phyloP scores from a whole-genome alignment of 2,888 invertebrate genomes.

The Smittia aterrima region DNA sequence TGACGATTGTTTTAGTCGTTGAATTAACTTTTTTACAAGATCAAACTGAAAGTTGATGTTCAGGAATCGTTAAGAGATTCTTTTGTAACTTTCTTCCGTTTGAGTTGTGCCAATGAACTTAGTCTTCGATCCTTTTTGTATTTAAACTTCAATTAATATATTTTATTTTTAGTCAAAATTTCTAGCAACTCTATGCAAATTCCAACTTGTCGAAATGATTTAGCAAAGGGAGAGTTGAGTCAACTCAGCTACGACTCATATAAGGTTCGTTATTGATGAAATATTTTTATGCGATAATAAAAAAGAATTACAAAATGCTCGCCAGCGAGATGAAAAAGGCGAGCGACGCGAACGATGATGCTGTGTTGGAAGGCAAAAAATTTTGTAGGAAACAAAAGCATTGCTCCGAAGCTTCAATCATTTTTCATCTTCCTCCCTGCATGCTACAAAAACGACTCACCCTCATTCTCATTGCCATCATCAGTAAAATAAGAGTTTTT shows the following conservation, averaged over 20 bases:
- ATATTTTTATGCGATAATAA: constrained; percentile 38
- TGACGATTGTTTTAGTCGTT: no score
- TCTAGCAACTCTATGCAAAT: no score
- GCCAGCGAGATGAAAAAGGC: neutral
- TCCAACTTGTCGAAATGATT: constrained; percentile 8
- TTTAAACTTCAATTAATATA: no score
- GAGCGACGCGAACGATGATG: neutral
- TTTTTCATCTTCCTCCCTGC: constrained; percentile 35
- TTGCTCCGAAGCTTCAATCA: constrained; percentile 28
- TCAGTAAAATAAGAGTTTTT: constrained; percentile 31
- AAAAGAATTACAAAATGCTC: constrained; percentile 34
- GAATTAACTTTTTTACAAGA: no score
- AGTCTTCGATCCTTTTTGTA: no score
- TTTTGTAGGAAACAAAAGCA: constrained; percentile 18
- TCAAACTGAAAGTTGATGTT: no score
- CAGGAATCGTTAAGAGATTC: neutral
- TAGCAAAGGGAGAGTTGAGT: no score
- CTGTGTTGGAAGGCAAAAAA: neutral
- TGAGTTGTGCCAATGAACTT: no score
- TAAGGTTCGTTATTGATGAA: constrained; percentile 35
- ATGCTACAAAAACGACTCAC: neutral
- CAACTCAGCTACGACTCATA: constrained; percentile 14
- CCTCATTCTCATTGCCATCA: constrained; percentile 19
- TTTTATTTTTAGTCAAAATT: no score
- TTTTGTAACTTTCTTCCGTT: neutral